Evolutionary conservation across 2,113 vertebrate genomes (phyloP), one percentile per base, ranked within the genome.

Genomic region (Erinaceus europaeus): DNA sequence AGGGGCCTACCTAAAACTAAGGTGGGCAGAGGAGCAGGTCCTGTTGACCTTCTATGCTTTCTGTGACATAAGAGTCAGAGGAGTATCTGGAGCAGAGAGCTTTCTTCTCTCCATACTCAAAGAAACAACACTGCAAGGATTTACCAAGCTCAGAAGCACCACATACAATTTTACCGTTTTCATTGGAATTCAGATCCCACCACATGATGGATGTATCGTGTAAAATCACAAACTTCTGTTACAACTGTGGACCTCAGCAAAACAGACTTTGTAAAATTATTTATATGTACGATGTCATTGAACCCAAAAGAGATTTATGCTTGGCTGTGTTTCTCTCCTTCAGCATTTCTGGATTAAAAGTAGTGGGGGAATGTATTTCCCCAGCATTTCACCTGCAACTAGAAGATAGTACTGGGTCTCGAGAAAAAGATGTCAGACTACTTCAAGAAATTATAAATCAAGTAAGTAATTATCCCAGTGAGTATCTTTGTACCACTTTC

Each of bases 351-450:
- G 98, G 98, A 53, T 94, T 99, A 59, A 98, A 97, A 94, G 92
- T 99, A 9, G 97, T 98, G 0, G 99, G 99, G 12, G 98, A 98
- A 61, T 87, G 95, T 0, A 88, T 98, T 69, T 98, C 98, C 46
- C 99, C 99, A 9, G 98, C 98, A 2, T 96, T 99, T 84, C 99
- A 99, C 92, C 95, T 99, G 1, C 98, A 98, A 59, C 96, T 99
- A 90, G 96, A 98, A 93, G 97, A 96, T 40, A 98, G 97, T 95
- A 96, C 92, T 2, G 98, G 98, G 42, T 98, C 97, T 93, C 97
- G 98, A 95, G 98, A 98, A 62, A 69, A 95, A n/a, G 99, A 99
- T 90, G 93, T 97, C 77, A 97, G 96, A 82, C 95, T 97, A 2
- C 98, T 99, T 11, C 98, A 98, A 90, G 94, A 94, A 81, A 97